Evolutionary conservation across 2,113 vertebrate species (phyloP).

Genomic region (Clarias gariepinus): DNA sequence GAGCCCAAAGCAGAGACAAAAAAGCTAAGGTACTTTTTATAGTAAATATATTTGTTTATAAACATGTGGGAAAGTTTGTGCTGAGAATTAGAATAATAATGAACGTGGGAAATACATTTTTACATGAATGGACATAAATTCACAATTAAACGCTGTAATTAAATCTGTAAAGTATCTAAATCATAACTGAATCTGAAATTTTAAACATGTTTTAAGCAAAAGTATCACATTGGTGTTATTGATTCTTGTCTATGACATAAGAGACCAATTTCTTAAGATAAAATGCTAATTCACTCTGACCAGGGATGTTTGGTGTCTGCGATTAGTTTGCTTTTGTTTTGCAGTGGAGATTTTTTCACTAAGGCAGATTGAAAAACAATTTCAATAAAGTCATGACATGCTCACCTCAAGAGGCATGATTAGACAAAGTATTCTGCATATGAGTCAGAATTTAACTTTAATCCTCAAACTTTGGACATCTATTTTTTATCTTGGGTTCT

Average conservation of each 20-base stretch:
- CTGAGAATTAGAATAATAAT: background rate
- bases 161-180: too few relatives aligned
- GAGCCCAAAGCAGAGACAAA: background rate
- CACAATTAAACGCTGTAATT: background rate
- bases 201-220: background rate
- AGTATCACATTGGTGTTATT: background rate
- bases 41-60: background rate
- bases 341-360: background rate
- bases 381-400: background rate
- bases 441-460: background rate
- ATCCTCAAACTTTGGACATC: background rate
- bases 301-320: background rate
- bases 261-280: background rate
- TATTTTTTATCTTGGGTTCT: background rate
- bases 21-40: constrained; percentile 42
- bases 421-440: background rate
- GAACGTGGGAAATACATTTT: background rate
- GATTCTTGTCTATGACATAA: background rate
- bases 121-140: background rate
- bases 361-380: background rate
- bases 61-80: background rate
- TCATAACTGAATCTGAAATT: background rate
- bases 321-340: background rate
- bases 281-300: background rate
- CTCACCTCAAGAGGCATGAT: background rate